These are phyloP conservation scores for Galeopterus variegatus DNA, from an alignment of 2,113 vertebrate genomes.

Conservation along the genomic window DNA sequence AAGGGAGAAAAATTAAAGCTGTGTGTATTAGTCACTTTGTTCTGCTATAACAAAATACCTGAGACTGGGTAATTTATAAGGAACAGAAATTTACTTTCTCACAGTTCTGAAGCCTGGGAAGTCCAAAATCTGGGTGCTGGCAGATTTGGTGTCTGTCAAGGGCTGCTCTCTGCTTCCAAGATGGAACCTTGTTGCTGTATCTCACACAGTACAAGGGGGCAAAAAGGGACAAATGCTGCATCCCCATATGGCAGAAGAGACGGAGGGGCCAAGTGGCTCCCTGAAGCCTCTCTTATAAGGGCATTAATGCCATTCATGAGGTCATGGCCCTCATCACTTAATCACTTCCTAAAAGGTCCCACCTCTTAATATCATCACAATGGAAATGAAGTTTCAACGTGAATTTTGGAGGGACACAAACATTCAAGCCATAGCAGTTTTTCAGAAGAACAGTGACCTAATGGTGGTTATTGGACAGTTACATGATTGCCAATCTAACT, in stretches of 20 bases:
- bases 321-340: not conserved
- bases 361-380: not conserved
- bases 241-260: not conserved
- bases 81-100: not conserved
- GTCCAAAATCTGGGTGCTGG: not conserved
- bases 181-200: not conserved
- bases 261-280: not conserved
- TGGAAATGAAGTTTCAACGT: not conserved
- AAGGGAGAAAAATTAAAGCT: not conserved
- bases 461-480: not conserved
- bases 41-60: not conserved
- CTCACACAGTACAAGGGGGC: not conserved
- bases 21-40: not conserved
- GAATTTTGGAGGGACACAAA: not conserved
- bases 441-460: not conserved
- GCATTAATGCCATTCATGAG: not conserved
- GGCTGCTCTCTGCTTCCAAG: not conserved
- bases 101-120: not conserved
- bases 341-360: not conserved
- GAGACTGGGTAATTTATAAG: not conserved
- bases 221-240: not conserved
- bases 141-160: not conserved
- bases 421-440: not conserved
- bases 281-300: not conserved
- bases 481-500: not conserved